Conservation (phyloP, 2,888 invertebrate species). For the Acleris literana region DNA sequence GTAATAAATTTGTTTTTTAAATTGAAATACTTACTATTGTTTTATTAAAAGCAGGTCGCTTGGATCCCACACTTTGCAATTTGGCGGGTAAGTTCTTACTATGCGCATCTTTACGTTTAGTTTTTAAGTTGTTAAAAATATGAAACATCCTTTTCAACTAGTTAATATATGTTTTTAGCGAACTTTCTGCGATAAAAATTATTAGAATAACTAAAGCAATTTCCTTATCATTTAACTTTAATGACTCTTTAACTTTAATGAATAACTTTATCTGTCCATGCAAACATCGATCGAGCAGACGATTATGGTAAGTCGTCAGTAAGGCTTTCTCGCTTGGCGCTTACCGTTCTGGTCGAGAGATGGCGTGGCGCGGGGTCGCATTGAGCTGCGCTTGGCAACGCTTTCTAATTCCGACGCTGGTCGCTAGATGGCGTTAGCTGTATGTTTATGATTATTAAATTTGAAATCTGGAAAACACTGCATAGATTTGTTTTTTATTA, state of each 20-base stretch:
- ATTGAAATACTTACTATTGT: too few species aligned
- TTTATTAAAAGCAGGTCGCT: too few species aligned
- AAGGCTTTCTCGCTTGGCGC: constrained; percentile 65
- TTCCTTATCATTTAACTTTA: neutral
- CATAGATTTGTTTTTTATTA: too few species aligned
- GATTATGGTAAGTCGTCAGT: constrained; percentile 76
- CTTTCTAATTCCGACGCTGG: constrained; percentile 42
- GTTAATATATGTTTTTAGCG: too few species aligned
- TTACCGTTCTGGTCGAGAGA: constrained; percentile 56
- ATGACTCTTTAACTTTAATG: neutral
- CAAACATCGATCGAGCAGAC: constrained; percentile 76
- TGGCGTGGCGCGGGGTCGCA: constrained; percentile 54
- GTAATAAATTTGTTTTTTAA: too few species aligned
- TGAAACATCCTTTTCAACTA: too few species aligned
- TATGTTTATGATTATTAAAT: constrained; percentile 35
- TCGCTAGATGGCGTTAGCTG: constrained; percentile 55
- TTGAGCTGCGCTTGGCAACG: constrained; percentile 46
- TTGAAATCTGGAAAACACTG: constrained; percentile 13
- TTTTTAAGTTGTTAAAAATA: too few species aligned
- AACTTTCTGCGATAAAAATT: neutral
- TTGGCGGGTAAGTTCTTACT: too few species aligned
- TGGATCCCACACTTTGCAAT: too few species aligned
- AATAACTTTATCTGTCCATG: constrained; percentile 74
- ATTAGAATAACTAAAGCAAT: neutral
- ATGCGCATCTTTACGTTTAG: too few species aligned